Base-by-base conservation (phyloP, 2,888 invertebrate genomes). In the Stenchaetothrips biformis region DNA sequence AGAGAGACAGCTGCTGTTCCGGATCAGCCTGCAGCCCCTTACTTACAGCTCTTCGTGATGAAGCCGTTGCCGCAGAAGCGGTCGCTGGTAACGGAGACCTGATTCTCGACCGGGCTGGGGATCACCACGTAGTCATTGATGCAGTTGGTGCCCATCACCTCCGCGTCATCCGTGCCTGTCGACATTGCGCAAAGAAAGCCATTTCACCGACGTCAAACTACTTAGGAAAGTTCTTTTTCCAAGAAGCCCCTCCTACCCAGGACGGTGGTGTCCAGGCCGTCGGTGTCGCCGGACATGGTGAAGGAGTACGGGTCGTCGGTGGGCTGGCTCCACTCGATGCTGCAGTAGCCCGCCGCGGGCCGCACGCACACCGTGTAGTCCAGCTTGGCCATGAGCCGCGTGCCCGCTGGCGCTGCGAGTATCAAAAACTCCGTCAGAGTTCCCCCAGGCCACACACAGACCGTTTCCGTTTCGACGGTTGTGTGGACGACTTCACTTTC, bases 291-390 rank as follows among this genome's bases (percentile, higher is more conserved):
- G 0, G 93, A 91, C 80, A 94, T 87, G 0, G 93, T 92, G 86
- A 94, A 94, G 0, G 93, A 92, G 83, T 88, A 91, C 0, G 87
- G 82, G 84, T 91, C 91, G 80, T 85, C 85, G 0, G 86, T 82
- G 1, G 86, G 83, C 83, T 88, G 87, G 18, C 87, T 88, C 89
- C 94, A 94, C 82, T 90, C 90, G 81, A 95, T 94, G 47, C 89
- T 88, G 84, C 95, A 95, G 85, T 89, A 92, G 16, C 93, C 94
- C 0, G 92, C 89, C 79, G 90, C 91, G 90, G 92, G 92, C 84
- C 91, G 88, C 27, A 95, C 89, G 84, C 95, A 95, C 80, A 94
- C 91, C 7, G 94, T 94, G 85, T 95, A 95, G 86, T 92, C 91
- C 82, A 91, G 87, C 85, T 92, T 92, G 2, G 90, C 91, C 81